Conservation (phyloP, 2,888 invertebrate genomes). For the Eupithecia pulchellata region DNA sequence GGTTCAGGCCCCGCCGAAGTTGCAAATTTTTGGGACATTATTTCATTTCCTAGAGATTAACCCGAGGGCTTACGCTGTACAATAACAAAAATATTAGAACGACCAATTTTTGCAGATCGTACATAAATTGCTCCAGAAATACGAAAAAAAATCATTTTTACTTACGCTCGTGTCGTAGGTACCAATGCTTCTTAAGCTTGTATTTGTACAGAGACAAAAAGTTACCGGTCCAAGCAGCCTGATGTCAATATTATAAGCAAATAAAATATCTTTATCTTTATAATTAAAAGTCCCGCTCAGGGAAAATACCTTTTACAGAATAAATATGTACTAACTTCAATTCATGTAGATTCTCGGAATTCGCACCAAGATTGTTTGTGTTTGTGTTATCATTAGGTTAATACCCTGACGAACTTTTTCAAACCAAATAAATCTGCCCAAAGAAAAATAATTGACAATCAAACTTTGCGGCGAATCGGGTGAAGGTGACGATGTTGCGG, state of each 20-base stretch:
- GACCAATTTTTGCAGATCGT: too few relatives aligned
- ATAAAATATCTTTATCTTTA: too few relatives aligned
- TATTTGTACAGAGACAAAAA: too few relatives aligned
- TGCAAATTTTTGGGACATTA: too few relatives aligned
- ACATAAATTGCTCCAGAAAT: too few relatives aligned
- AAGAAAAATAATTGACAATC: too few relatives aligned
- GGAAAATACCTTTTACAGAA: not conserved
- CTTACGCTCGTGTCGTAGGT: not conserved
- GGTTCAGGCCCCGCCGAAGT: too few relatives aligned
- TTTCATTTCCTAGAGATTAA: too few relatives aligned
- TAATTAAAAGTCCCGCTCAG: not conserved
- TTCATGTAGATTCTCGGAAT: not conserved
- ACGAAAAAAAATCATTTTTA: not conserved
- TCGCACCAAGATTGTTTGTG: not conserved
- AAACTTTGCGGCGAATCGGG: too few relatives aligned
- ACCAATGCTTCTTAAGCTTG: not conserved
- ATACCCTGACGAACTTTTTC: not conserved
- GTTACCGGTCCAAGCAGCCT: not conserved
- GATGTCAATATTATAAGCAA: not conserved
- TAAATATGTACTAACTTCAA: not conserved
- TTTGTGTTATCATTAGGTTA: not conserved
- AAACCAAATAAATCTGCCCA: too few relatives aligned
- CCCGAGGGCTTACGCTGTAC: too few relatives aligned
- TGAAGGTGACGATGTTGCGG: not conserved
- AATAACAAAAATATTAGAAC: too few relatives aligned